These are phyloP conservation scores for Pelusios castaneus DNA, from an alignment of 2,113 vertebrate genomes.

Conservation along the genomic window DNA sequence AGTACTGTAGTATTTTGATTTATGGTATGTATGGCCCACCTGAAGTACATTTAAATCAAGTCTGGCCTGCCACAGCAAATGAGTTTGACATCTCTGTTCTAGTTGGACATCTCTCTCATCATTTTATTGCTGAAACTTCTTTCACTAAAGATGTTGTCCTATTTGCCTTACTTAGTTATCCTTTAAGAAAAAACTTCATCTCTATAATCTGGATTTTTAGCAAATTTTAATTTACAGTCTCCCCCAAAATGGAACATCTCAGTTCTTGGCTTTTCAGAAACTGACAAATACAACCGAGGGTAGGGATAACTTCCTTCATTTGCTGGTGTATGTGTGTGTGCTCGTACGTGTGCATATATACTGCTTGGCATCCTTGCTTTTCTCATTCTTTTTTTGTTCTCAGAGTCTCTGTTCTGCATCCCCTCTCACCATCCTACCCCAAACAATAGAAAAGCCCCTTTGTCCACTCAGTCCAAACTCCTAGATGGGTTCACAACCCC, in stretches of 20 bases:
- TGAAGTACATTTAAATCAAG: too few relatives aligned
- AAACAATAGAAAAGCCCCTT: not conserved
- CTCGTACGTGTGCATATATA: rapidly evolving
- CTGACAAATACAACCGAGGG: not conserved
- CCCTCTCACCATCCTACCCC: not conserved
- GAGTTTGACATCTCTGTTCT: too few relatives aligned
- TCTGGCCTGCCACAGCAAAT: too few relatives aligned
- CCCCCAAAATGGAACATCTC: not conserved
- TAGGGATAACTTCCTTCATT: not conserved
- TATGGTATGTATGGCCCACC: too few relatives aligned
- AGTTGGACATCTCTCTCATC: not conserved
- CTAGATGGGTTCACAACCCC: not conserved
- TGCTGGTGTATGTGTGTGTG: not conserved
- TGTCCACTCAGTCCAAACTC: not conserved
- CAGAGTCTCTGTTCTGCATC: not conserved
- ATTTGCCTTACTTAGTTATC: not conserved
- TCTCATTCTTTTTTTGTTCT: not conserved
- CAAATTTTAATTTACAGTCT: not conserved
- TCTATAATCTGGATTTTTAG: not conserved
- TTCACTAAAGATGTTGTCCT: not conserved
- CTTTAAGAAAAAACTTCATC: not conserved
- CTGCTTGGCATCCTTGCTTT: not conserved
- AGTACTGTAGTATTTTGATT: too few relatives aligned
- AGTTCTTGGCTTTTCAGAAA: not conserved
- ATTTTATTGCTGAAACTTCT: not conserved